Percentiles rank a stretch among this genome's conserved stretches.
Conservation (phyloP, 2,888 invertebrate genomes). For the Toxonevra muliebris region DNA sequence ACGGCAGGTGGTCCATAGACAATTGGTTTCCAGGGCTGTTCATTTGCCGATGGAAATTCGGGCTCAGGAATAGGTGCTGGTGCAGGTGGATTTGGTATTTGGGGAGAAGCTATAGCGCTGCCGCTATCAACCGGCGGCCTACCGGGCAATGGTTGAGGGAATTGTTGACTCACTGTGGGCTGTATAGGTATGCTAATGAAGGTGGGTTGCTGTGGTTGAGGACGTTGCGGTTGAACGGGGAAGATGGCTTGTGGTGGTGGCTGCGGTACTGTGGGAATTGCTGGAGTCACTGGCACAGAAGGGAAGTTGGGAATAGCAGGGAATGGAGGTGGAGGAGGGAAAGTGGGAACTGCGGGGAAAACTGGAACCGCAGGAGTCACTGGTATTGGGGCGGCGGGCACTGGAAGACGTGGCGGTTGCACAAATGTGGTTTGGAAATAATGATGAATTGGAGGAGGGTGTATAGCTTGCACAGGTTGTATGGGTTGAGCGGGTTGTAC, state of each 20-base stretch:
- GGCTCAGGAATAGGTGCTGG: slow-evolving; percentile 39
- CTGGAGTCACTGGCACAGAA: slow-evolving; percentile 40
- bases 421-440: slow-evolving; percentile 44
- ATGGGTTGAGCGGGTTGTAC: slow-evolving; percentile 40
- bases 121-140: slow-evolving; percentile 50
- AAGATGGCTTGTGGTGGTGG: slow-evolving; percentile 48
- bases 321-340: slow-evolving; percentile 38
- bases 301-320: slow-evolving; percentile 41
- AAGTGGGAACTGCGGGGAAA: slow-evolving; percentile 37
- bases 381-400: slow-evolving; percentile 34
- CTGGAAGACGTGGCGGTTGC: slow-evolving; percentile 35
- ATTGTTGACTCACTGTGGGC: slow-evolving; percentile 46
- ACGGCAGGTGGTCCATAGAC: slow-evolving; percentile 45
- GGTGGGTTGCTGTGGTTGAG: slow-evolving; percentile 53
- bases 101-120: slow-evolving; percentile 58
- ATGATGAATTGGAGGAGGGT: slow-evolving; percentile 40
- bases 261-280: slow-evolving; percentile 38
- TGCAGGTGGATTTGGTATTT: slow-evolving; percentile 49
- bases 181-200: slow-evolving; percentile 45
- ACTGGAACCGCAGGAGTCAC: slow-evolving; percentile 29
- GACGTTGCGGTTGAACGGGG: slow-evolving; percentile 50
- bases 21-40: slow-evolving; percentile 55
- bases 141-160: slow-evolving; percentile 53
- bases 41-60: slow-evolving; percentile 41
- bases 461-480: slow-evolving; percentile 31